Evolutionary conservation across 2,888 invertebrate species (phyloP).

Genomic region (Mycalesis mineus): DNA sequence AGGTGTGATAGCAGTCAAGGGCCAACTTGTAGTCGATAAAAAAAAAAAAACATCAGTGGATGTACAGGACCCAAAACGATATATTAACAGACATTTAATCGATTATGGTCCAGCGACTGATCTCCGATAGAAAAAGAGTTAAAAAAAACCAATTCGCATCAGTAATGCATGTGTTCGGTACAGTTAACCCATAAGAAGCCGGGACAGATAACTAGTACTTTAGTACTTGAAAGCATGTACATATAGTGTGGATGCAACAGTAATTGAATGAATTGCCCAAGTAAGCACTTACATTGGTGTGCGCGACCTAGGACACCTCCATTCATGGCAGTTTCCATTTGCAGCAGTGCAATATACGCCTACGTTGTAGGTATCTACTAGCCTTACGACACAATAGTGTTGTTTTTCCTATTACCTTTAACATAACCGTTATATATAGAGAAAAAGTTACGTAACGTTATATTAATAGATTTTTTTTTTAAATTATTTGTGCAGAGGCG

Average conservation of each 20-base stretch:
- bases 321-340: constrained; percentile 12
- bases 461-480: too few relatives aligned
- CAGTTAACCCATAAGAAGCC: too few relatives aligned
- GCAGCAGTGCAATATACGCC: neutral
- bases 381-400: neutral
- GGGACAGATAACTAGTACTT: neutral
- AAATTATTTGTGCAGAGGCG: too few relatives aligned
- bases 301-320: constrained; percentile 1
- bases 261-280: neutral
- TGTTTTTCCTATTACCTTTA: neutral
- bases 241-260: neutral
- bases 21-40: too few relatives aligned
- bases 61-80: too few relatives aligned
- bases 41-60: too few relatives aligned
- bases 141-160: too few relatives aligned
- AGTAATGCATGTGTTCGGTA: neutral
- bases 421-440: neutral
- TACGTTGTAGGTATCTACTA: neutral
- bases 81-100: too few relatives aligned
- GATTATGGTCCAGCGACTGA: too few relatives aligned
- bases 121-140: too few relatives aligned
- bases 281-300: neutral
- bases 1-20: too few relatives aligned
- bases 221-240: neutral
- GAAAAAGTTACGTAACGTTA: too few relatives aligned